phyloP scores from a whole-genome alignment of 1,140 invertebrate genomes.

The Leptopilina clavipes region DNA sequence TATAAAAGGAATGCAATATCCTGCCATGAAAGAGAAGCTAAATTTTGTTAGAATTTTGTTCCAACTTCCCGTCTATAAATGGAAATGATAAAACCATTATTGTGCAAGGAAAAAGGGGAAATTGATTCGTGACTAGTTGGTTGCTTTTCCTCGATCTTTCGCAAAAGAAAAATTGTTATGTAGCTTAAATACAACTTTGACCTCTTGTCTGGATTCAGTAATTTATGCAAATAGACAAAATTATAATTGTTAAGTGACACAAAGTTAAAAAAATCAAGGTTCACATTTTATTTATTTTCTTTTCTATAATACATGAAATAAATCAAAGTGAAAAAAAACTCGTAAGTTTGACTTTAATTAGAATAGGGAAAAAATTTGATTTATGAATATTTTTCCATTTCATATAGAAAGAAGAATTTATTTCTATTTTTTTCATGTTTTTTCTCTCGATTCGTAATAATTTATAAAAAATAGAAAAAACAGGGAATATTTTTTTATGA shows the following conservation, averaged over 20 bases:
- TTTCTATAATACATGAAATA: too few species aligned
- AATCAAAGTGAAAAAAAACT: too few species aligned
- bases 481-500: neutral
- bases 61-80: conserved; percentile 16
- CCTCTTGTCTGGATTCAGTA: conserved; percentile 3
- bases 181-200: neutral
- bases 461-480: too few species aligned
- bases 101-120: neutral
- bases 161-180: conserved; percentile 5
- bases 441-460: too few species aligned
- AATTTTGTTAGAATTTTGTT: conserved; percentile 27
- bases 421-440: too few species aligned
- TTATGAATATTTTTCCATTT: too few species aligned
- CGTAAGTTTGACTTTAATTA: too few species aligned
- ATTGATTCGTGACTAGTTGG: conserved; percentile 1
- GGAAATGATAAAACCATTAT: conserved; percentile 21
- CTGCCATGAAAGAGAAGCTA: conserved; percentile 19
- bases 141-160: neutral
- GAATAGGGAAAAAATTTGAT: too few species aligned
- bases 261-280: neutral
- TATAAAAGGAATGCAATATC: conserved; percentile 23
- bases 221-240: neutral
- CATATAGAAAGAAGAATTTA: too few species aligned
- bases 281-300: too few species aligned
- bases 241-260: neutral